Conservation (phyloP, 2,888 invertebrate genomes). For the Drosophila buzzatii region DNA sequence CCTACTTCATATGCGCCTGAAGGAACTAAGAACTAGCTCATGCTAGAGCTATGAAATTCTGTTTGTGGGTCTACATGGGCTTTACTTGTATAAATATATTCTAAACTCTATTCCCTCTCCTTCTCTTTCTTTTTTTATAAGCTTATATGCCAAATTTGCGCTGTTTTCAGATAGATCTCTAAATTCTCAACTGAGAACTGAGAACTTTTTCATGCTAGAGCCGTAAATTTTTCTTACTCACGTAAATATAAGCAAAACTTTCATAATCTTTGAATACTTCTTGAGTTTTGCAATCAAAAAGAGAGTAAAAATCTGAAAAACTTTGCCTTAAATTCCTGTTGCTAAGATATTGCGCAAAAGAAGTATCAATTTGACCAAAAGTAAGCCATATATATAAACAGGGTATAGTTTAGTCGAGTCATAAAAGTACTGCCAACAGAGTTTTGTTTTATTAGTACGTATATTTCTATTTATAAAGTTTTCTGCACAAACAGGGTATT, state of each 20-base stretch:
- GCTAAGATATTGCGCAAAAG: background rate
- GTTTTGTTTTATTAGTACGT: too few relatives aligned
- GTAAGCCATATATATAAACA: background rate
- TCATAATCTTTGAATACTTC: background rate
- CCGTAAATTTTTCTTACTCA: background rate
- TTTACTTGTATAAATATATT: background rate
- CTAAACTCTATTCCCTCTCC: too few relatives aligned
- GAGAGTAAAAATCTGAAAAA: too few relatives aligned
- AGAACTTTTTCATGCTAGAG: too few relatives aligned
- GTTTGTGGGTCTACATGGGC: background rate
- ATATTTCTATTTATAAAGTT: too few relatives aligned
- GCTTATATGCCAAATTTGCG: too few relatives aligned
- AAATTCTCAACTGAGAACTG: too few relatives aligned
- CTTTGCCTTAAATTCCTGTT: too few relatives aligned
- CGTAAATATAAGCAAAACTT: background rate
- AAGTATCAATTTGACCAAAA: background rate
- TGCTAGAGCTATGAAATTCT: background rate
- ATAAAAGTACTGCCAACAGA: too few relatives aligned
- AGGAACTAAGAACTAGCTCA: background rate
- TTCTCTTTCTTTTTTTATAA: too few relatives aligned
- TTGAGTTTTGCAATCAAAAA: background rate
- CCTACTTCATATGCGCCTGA: background rate
- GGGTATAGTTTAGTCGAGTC: background rate
- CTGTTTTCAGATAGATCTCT: too few relatives aligned
- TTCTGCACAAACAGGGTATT: conserved; percentile 1